A percentile compares a stretch with the other conserved stretches of the same genome.
Conservation (phyloP, 2,888 invertebrate genomes). For the Gortyna flavago region DNA sequence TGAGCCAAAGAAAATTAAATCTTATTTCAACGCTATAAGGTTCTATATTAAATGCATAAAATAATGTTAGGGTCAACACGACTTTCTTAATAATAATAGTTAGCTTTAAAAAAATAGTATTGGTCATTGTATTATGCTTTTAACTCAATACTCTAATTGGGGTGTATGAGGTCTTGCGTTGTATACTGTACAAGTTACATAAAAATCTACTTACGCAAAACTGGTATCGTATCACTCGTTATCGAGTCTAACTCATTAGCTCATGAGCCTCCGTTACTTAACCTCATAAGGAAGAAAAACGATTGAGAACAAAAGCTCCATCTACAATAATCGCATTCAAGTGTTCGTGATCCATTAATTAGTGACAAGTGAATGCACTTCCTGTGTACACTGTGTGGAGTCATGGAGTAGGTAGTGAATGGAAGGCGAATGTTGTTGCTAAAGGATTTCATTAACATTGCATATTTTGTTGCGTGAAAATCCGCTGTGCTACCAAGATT, state of each 20-base stretch:
- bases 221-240: neutral
- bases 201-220: conserved; percentile 11
- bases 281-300: conserved; percentile 54
- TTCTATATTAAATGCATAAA: too few relatives aligned
- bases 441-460: neutral
- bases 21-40: too few relatives aligned
- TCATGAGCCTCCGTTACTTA: conserved; percentile 32
- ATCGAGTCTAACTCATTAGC: conserved; percentile 47
- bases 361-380: conserved; percentile 76
- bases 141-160: too few relatives aligned
- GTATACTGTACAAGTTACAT: neutral
- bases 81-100: too few relatives aligned
- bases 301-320: conserved; percentile 46
- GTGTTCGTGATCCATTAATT: conserved; percentile 73
- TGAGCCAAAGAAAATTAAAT: too few relatives aligned
- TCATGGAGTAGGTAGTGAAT: conserved; percentile 13
- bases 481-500: too few relatives aligned
- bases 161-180: too few relatives aligned
- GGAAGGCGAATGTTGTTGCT: neutral
- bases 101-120: too few relatives aligned
- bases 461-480: neutral
- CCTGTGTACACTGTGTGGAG: conserved; percentile 55
- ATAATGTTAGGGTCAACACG: too few relatives aligned
- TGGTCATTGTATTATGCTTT: too few relatives aligned
- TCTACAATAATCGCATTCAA: conserved; percentile 61